These are phyloP conservation scores for Vanessa atalanta DNA, from an alignment of 1,140 invertebrate species.

Conservation along the genomic window DNA sequence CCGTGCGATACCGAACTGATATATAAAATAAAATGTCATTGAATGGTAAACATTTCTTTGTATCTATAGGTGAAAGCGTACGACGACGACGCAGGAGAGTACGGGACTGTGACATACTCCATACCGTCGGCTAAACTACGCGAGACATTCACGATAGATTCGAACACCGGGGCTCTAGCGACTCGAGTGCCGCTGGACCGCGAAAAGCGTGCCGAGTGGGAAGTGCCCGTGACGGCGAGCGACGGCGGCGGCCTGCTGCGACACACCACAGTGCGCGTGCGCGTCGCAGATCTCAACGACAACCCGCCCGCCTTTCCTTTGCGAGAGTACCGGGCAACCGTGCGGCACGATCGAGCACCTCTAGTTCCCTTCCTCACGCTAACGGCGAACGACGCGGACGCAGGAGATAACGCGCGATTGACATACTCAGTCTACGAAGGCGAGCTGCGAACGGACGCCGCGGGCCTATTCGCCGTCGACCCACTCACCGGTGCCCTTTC, in stretches of 20 bases:
- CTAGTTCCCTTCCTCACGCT: conserved; percentile 83
- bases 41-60: not conserved
- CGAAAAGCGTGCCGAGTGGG: conserved; percentile 87
- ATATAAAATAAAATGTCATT: not conserved
- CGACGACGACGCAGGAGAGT: conserved; percentile 92
- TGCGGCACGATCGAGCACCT: conserved; percentile 85
- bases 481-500: conserved; percentile 85
- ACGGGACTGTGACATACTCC: conserved; percentile 88
- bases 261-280: conserved; percentile 89
- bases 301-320: conserved; percentile 90
- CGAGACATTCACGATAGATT: conserved; percentile 90
- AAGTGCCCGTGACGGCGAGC: conserved; percentile 91
- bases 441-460: conserved; percentile 81
- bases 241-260: conserved; percentile 92
- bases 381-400: conserved; percentile 83
- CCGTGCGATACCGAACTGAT: not conserved
- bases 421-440: conserved; percentile 87
- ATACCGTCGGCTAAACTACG: conserved; percentile 90
- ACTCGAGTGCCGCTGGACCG: conserved; percentile 89
- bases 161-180: conserved; percentile 88
- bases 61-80: conserved; percentile 84
- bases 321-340: conserved; percentile 89
- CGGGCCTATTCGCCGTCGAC: conserved; percentile 85
- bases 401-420: conserved; percentile 85
- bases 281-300: conserved; percentile 93